Evolutionary conservation across 2,113 vertebrate genomes (phyloP), one percentile per base, ranked within the genome.

Genomic region (Rattus norvegicus): DNA sequence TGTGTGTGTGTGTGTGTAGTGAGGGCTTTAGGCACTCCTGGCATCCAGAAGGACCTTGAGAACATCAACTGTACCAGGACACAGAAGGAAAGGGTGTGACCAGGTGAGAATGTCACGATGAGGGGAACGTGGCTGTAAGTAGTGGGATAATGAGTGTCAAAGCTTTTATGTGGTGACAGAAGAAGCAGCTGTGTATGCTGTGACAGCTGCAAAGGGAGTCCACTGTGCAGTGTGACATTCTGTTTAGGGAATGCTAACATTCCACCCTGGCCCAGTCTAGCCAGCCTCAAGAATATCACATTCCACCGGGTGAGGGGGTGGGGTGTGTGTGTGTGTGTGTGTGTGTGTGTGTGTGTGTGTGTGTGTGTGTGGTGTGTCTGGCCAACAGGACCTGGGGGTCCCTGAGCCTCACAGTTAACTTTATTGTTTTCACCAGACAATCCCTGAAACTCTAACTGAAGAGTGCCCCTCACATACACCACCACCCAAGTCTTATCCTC

Each of bases 231-330:
- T 61, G 17, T 56, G 80, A 80, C 24, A 0, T 85, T 92, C 63
- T 5, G 1, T 52, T 54, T 65, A n/a, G 76, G 77, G 87, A 92
- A 63, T 49, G 88, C 92, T 76, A 54, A 77, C 95, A 97, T 97
- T 97, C 95, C 77, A 70, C 52, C 11, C 83, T 49, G 88, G 90
- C 88, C 76, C 24, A 22, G 90, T 84, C 89, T 88, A 72, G 95
- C 75, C 59, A 91, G 7, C 84, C 84, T 69, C 84, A 86, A 86
- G 63, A 28, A 28, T 86, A 69, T 86, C 84, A 36, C 43, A 36
- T 86, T 86, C 63, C 43, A 52, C 30, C 0, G 2, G 28, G 43
- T 47, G 2, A 43, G 2, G 43, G 43, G 43, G n/a, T 43, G 43
- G 43, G 43, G n/a, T 43, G 14, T 52, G 76, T 52, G 76, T 54